Conservation (phyloP, 2,888 invertebrate species). For the Trachelus iudaicus region DNA sequence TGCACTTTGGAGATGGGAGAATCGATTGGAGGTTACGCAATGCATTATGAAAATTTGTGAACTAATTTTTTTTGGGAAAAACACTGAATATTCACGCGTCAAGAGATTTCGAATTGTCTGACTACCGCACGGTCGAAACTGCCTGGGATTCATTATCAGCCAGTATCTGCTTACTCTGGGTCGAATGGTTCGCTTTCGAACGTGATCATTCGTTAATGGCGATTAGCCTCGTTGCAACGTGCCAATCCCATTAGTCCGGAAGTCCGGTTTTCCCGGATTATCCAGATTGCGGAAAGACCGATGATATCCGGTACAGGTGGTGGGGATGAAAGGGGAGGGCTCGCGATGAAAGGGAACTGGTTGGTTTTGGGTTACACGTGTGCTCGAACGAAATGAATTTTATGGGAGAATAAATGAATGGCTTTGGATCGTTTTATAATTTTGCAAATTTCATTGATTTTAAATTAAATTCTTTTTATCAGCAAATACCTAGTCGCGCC, state of each 20-base stretch:
- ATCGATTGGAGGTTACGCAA: neutral
- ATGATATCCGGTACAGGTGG: neutral
- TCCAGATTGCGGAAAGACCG: neutral
- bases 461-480: neutral
- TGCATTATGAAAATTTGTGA: neutral
- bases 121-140: neutral
- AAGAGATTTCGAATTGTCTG: neutral
- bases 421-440: too few species aligned
- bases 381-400: neutral
- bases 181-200: neutral
- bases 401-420: neutral
- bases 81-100: neutral
- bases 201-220: neutral
- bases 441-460: neutral
- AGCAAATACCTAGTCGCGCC: neutral
- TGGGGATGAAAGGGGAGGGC: neutral
- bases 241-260: neutral
- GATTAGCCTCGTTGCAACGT: neutral
- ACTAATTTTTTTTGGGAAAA: fast-evolving
- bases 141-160: neutral
- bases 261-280: neutral
- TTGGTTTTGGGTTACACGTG: neutral
- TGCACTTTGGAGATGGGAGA: neutral
- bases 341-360: neutral
- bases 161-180: neutral